Evolutionary conservation across 2,113 vertebrate genomes (phyloP).

Genomic region (Hemiscyllium ocellatum): DNA sequence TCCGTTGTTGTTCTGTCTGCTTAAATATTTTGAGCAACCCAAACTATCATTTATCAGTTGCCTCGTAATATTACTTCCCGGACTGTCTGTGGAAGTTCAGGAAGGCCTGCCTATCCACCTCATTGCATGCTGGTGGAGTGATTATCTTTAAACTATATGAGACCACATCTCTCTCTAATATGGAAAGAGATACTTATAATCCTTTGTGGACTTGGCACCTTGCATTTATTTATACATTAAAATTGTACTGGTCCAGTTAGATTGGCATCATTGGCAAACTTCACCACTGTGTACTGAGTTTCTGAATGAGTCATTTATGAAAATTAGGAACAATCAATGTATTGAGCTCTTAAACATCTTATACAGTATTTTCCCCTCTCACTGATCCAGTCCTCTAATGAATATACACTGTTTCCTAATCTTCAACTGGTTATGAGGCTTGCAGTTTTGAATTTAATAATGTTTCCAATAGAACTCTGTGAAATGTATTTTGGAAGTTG

Average conservation of each 20-base stretch:
- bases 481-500: neutral
- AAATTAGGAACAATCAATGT: neutral
- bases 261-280: neutral
- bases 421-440: neutral
- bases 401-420: neutral
- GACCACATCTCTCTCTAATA: too few species aligned
- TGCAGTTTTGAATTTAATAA: neutral
- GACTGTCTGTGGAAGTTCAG: too few species aligned
- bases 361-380: neutral
- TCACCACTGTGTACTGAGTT: neutral
- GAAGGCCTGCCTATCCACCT: too few species aligned
- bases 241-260: neutral
- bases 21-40: neutral
- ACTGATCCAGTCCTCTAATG: neutral
- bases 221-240: neutral
- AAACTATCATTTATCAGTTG: neutral
- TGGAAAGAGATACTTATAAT: too few species aligned
- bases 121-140: too few species aligned
- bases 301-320: neutral
- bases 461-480: neutral
- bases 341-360: neutral
- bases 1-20: neutral
- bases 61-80: neutral
- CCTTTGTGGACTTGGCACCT: too few species aligned
- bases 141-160: too few species aligned